Percentiles rank a stretch among this genome's conserved stretches.
These are phyloP conservation scores for Kradibia gibbosae DNA, from an alignment of 1,140 invertebrate species.

Conservation along the genomic window DNA sequence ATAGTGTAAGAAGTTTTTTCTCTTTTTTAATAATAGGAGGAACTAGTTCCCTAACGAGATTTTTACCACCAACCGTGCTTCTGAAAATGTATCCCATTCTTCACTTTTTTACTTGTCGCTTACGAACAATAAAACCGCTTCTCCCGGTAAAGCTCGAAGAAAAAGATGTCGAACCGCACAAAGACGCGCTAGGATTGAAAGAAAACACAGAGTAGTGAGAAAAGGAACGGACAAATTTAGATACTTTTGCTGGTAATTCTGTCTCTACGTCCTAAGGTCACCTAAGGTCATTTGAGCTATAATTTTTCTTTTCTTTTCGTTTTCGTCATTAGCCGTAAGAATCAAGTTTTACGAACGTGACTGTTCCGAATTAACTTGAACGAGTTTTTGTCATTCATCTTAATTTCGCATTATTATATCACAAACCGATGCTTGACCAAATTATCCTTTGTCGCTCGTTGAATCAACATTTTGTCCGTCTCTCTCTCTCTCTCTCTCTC, in stretches of 20 bases:
- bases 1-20: not conserved
- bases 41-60: not conserved
- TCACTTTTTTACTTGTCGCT: not conserved
- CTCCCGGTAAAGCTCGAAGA: not conserved
- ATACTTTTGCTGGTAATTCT: not conserved
- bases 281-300: conserved; percentile 7
- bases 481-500: conserved; percentile 33
- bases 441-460: not conserved
- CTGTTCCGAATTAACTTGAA: not conserved
- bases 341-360: not conserved
- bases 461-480: not conserved
- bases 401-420: not conserved
- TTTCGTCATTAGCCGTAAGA: not conserved
- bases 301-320: not conserved
- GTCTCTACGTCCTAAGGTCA: conserved; percentile 8
- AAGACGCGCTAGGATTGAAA: not conserved
- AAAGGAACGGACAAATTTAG: conserved; percentile 15
- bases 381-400: too few species aligned
- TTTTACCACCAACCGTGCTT: conserved; percentile 13
- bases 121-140: not conserved
- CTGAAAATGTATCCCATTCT: conserved; percentile 3
- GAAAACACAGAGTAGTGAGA: conserved; percentile 1
- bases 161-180: not conserved
- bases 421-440: not conserved
- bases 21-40: not conserved